Base-by-base conservation (phyloP, 1,140 invertebrate genomes). In the Pemphigus obesinymphae region DNA sequence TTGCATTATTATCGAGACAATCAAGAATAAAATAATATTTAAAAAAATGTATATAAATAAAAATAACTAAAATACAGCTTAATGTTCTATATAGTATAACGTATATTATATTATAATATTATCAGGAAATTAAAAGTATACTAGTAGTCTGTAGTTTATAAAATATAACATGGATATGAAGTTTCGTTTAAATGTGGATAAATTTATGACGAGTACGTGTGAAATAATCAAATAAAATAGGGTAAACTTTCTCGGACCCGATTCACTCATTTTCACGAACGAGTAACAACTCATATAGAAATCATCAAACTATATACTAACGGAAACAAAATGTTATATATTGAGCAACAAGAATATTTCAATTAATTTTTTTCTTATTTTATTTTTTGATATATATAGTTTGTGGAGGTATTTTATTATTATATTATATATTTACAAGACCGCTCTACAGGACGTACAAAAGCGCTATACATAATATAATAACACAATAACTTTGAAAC, bases 301-400 rank as follows among this genome's bases (percentile, higher is more conserved):
- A 72, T 72, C 43, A 72, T 72, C 43, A 76, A 37, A n/a, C n/a
- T n/a, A n/a, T n/a, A 40, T 43, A 48, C 76, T 31, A 63, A 63
- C 15, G 34, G 75, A 29, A 63, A 61, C 23, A 45, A 80, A 80
- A n/a, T n/a, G n/a, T n/a, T n/a, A n/a, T n/a, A n/a, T 80, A 80
- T 80, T 80, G 76, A 80, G 76, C 76, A 80, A 80, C 34, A 61
- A 80, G 55, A 58, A 45, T 80, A 29, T 78, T 23, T 78, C 29
- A 37, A 75, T 76, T 55, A 15, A 5, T 8, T 40, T 5, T 40
- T 31, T 66, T 75, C 53, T 48, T 26, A 26, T 11, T 58, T 58
- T 40, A 40, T 26, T 40, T 55, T 58, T n/a, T 53, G 31, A n/a
- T 66, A 31, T 37, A n/a, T 66, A 31, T 37, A 75, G 31, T 48